Base-by-base conservation (phyloP, 2,888 invertebrate species). In the Luffia ferchaultella region DNA sequence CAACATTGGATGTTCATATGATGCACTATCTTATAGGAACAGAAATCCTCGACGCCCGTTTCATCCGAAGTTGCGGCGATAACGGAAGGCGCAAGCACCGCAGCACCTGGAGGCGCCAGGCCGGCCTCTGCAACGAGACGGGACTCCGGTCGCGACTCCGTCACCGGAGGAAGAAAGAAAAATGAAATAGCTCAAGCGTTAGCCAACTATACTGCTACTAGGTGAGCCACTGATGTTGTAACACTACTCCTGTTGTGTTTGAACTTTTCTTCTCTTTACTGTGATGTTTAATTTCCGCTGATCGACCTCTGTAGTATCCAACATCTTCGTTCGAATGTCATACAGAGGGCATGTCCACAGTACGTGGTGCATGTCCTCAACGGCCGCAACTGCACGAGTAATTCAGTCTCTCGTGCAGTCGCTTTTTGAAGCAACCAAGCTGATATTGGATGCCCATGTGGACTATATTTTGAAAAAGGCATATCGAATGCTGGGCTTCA, bases 121-220 rank as follows among this genome's bases (percentile, higher is more conserved):
- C 53, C 53, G 15, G 62, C 59, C 48, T 62, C 64, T 5, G 68
- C 62, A 44, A 52, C 61, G 9, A 55, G 63, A 0, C 54, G 80
- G 1, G 79, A 79, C 66, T 76, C 76, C 1, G 77, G 78, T 1
- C 57, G 78, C 20, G 79, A 79, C 63, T 76, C 78, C 50, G 84
- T 64, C 53, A 66, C 74, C 0, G 73, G 73, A 0, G 58, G 90
- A 48, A 85, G 89, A 56, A 90, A 90, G 66, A 93, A 94, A 75
- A 90, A 92, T 48, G 97, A 98, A 80, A 93, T 98, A 54, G 98
- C 96, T 0, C 94, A 95, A 68, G 97, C 97, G 1, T 91, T 98
- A 52, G 97, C 97, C 0, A 91, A 92, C 2, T 98, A 97, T 67
- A 92, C 94, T 55, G 95, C 97, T 1, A 93, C 91, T n/a, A 79